Evolutionary conservation across 1,140 invertebrate genomes (phyloP).

Genomic region (Lucilia cuprina): DNA sequence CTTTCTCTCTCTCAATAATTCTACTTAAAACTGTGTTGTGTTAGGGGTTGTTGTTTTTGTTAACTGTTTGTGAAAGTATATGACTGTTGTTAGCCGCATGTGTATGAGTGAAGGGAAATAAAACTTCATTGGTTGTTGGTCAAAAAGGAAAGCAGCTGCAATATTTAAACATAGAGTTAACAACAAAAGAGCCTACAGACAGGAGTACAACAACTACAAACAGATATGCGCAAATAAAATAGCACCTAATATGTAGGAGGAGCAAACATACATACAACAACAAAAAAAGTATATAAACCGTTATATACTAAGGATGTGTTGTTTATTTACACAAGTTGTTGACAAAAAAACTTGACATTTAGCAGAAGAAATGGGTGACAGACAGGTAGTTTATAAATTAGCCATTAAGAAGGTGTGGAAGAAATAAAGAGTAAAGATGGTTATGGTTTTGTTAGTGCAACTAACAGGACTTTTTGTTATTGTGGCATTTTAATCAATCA

Average conservation of each 20-base stretch:
- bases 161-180: not conserved
- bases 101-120: not conserved
- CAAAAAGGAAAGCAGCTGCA: not conserved
- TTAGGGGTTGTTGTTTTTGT: constrained; percentile 11
- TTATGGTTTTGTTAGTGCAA: not conserved
- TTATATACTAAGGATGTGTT: constrained; percentile 4
- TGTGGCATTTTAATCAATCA: constrained; percentile 16
- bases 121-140: constrained; percentile 24
- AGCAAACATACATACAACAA: not conserved
- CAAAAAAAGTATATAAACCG: not conserved
- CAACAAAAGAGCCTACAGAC: constrained; percentile 25
- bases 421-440: not conserved
- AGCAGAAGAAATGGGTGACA: not conserved
- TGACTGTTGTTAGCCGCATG: too few relatives aligned
- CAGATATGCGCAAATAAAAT: not conserved
- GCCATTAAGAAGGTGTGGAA: not conserved
- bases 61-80: not conserved
- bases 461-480: not conserved
- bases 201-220: not conserved
- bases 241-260: constrained; percentile 29
- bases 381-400: not conserved
- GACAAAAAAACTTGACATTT: not conserved
- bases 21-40: not conserved
- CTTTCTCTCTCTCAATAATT: too few relatives aligned
- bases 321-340: not conserved